Percentiles rank a stretch among this genome's conserved stretches.
Evolutionary conservation across 1,140 invertebrate species (phyloP).

Genomic region (Spodoptera frugiperda): DNA sequence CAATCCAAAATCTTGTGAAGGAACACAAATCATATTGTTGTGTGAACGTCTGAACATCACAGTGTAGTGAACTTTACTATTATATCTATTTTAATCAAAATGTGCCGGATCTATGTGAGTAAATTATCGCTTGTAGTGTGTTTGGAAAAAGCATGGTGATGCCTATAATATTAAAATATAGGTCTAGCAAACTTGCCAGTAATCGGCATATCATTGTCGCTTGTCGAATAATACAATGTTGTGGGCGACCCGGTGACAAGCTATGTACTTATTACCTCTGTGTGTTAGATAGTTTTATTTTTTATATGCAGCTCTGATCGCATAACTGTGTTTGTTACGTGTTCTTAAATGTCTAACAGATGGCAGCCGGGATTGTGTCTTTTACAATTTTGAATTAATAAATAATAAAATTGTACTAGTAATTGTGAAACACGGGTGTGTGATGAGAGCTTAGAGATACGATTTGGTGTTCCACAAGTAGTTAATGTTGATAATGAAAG

Average conservation of each 20-base stretch:
- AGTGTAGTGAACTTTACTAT: constrained; percentile 62
- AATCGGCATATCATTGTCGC: constrained; percentile 74
- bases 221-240: constrained; percentile 69
- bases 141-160: constrained; percentile 77
- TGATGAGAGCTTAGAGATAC: constrained; percentile 57
- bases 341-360: not conserved
- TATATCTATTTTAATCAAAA: constrained; percentile 57
- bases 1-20: constrained; percentile 9
- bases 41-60: constrained; percentile 47
- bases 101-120: constrained; percentile 77
- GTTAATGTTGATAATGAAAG: constrained; percentile 56
- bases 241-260: constrained; percentile 63
- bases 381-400: not conserved
- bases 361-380: too few species aligned
- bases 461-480: constrained; percentile 65
- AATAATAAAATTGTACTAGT: not conserved
- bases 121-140: constrained; percentile 82
- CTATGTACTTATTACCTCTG: constrained; percentile 64
- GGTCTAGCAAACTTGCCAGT: constrained; percentile 67
- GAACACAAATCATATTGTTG: constrained; percentile 35
- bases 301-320: constrained; percentile 53
- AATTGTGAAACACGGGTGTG: constrained; percentile 53
- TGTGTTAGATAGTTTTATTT: constrained; percentile 66
- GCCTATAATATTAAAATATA: constrained; percentile 72
- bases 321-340: constrained; percentile 55